These are phyloP conservation scores for Cheirogaleus major DNA, from an alignment of 2,797 vertebrate genomes.

Conservation along the genomic window DNA sequence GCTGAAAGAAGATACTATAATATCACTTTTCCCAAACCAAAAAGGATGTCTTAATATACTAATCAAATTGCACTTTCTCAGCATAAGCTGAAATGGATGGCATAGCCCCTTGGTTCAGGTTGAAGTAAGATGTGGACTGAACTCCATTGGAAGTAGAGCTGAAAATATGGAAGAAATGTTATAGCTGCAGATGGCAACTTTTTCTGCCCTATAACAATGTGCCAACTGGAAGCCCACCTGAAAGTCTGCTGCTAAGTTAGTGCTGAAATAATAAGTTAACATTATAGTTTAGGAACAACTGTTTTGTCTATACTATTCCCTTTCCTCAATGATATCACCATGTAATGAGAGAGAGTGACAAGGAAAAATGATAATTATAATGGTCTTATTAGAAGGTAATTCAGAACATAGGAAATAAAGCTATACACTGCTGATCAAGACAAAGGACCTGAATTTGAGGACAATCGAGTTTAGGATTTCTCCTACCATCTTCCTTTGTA, in stretches of 20 bases:
- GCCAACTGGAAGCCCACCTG: neutral
- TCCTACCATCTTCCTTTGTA: neutral
- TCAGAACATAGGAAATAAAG: neutral
- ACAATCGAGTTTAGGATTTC: neutral
- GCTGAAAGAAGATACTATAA: neutral
- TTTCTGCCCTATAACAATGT: neutral
- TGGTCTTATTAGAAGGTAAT: neutral
- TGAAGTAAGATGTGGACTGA: neutral
- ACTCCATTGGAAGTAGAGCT: neutral
- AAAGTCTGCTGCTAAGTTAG: neutral
- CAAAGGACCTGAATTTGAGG: neutral
- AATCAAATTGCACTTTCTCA: neutral
- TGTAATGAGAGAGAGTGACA: neutral
- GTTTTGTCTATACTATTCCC: neutral
- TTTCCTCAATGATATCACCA: neutral
- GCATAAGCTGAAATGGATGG: neutral
- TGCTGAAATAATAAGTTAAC: neutral
- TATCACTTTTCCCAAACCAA: neutral
- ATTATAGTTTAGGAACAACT: neutral
- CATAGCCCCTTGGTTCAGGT: neutral
- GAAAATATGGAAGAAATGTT: neutral
- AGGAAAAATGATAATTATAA: neutral
- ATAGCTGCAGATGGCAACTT: neutral
- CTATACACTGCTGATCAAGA: neutral
- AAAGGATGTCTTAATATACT: neutral